These are phyloP conservation scores for Galemys pyrenaicus DNA, from an alignment of 2,113 vertebrate species.

Conservation along the genomic window DNA sequence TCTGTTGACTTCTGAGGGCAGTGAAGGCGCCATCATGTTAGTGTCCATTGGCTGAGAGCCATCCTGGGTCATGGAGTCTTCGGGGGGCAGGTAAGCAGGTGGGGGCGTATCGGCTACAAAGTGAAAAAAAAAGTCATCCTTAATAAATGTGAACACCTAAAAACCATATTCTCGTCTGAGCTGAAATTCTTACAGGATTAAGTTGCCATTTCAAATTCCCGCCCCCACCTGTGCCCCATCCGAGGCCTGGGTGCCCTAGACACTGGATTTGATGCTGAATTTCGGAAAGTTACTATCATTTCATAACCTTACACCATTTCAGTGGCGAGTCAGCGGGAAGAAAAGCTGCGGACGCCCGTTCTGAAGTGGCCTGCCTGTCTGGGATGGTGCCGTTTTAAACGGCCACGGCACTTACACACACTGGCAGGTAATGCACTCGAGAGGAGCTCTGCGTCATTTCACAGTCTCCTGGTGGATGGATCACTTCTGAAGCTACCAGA, in stretches of 20 bases:
- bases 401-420: not conserved
- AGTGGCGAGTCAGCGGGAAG: not conserved
- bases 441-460: not conserved
- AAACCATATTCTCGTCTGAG: not conserved
- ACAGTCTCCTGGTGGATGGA: not conserved
- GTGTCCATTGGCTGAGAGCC: conserved; percentile 98
- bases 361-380: not conserved
- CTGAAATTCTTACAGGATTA: conserved; percentile 61
- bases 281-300: not conserved
- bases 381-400: not conserved
- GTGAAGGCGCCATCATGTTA: conserved; percentile 92
- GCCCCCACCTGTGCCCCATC: not conserved
- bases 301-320: not conserved
- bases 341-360: not conserved
- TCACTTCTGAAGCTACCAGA: not conserved
- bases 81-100: conserved; percentile 97
- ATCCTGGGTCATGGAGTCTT: conserved; percentile 97
- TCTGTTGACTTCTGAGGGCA: conserved; percentile 92
- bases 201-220: not conserved
- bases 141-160: conserved; percentile 49
- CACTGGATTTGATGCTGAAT: not conserved
- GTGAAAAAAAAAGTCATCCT: conserved; percentile 55
- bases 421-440: not conserved
- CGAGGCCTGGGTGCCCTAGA: not conserved
- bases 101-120: conserved; percentile 93